Conservation (phyloP, 2,888 invertebrate genomes). For the Sepiola atlantica region DNA sequence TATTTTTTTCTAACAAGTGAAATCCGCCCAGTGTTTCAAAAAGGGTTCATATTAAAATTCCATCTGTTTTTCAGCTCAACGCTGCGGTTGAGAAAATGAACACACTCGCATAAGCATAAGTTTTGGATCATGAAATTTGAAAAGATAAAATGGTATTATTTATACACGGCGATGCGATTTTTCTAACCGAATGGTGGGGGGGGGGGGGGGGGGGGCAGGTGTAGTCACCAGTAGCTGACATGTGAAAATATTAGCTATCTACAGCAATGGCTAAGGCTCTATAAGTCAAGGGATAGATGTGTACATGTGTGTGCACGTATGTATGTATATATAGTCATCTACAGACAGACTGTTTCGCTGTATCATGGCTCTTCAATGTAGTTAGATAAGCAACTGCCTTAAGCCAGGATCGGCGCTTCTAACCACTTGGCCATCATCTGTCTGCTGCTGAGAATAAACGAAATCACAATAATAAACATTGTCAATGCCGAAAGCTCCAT, state of each 20-base stretch:
- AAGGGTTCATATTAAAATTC: not conserved
- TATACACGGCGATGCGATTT: not conserved
- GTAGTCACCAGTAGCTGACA: not conserved
- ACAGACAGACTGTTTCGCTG: too few species aligned
- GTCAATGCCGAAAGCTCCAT: too few species aligned
- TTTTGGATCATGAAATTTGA: not conserved
- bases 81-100: not conserved
- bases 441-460: too few species aligned
- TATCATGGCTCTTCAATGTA: too few species aligned
- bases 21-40: not conserved
- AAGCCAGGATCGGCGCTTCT: too few species aligned
- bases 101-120: not conserved
- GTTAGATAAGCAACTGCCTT: too few species aligned
- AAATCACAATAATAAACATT: too few species aligned
- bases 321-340: too few species aligned
- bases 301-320: too few species aligned
- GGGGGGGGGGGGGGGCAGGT: not conserved
- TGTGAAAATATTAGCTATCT: conserved; percentile 19
- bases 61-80: not conserved
- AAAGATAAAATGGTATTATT: not conserved
- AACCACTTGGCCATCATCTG: too few species aligned
- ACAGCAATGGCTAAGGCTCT: not conserved
- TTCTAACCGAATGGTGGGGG: not conserved
- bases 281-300: not conserved
- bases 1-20: not conserved